These are phyloP conservation scores for Progne subis DNA, from an alignment of 2,113 vertebrate genomes.

Conservation along the genomic window DNA sequence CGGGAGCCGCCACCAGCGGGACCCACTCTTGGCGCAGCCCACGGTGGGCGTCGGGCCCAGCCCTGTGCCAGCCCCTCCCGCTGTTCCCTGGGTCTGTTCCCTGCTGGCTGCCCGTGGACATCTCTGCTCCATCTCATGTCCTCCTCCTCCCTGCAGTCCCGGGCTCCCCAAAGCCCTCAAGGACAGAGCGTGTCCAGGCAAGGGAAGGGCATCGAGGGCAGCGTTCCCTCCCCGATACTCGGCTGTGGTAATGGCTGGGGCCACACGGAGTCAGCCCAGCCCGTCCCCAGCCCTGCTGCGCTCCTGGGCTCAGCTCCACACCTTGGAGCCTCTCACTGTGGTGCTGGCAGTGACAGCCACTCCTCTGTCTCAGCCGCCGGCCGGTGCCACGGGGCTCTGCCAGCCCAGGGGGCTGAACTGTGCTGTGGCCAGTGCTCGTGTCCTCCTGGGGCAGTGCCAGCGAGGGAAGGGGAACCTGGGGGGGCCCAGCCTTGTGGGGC, in stretches of 20 bases:
- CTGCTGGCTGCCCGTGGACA: neutral
- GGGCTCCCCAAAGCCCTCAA: neutral
- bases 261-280: rapidly evolving
- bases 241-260: neutral
- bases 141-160: rapidly evolving
- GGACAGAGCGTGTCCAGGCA: neutral
- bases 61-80: neutral
- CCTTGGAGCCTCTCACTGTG: neutral
- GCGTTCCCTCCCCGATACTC: rapidly evolving
- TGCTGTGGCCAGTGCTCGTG: neutral
- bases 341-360: neutral
- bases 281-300: neutral
- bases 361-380: neutral
- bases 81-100: neutral
- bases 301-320: rapidly evolving
- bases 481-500: neutral
- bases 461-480: rapidly evolving
- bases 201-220: neutral
- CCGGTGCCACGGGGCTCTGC: neutral
- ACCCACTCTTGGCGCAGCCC: neutral
- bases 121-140: neutral
- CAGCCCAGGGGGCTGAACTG: neutral
- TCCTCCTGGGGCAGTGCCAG: neutral
- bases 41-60: neutral
- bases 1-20: neutral